Percentiles rank a stretch among this genome's conserved stretches.
These are phyloP conservation scores for Hybognathus amarus DNA, from an alignment of 2,797 vertebrate genomes.

Conservation along the genomic window DNA sequence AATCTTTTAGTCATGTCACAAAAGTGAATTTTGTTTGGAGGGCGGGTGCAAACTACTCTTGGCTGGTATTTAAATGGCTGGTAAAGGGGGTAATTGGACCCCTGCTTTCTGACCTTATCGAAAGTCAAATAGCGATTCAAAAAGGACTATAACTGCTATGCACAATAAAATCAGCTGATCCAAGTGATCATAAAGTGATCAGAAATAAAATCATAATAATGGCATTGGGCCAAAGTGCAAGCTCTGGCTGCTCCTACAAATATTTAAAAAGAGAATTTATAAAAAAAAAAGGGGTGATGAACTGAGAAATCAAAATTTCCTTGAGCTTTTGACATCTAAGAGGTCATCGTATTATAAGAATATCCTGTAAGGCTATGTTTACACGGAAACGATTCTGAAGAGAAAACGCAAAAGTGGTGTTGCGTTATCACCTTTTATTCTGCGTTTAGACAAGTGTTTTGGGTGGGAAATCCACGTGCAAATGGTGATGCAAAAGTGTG, in stretches of 20 bases:
- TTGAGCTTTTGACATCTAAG: too few relatives aligned
- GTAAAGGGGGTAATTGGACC: constrained; percentile 9
- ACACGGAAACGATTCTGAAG: too few relatives aligned
- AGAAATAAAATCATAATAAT: not conserved
- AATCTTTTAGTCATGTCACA: constrained; percentile 27
- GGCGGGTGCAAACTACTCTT: not conserved
- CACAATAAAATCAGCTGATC: not conserved
- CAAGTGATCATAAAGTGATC: not conserved
- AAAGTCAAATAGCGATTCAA: not conserved
- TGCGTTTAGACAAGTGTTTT: too few relatives aligned
- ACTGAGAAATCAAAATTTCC: too few relatives aligned
- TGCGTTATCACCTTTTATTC: too few relatives aligned
- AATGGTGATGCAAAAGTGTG: too few relatives aligned
- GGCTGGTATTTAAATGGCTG: constrained; percentile 9
- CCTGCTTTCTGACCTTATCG: constrained; percentile 15
- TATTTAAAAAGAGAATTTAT: not conserved
- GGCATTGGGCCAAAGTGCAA: not conserved
- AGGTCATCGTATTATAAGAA: too few relatives aligned
- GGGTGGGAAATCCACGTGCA: too few relatives aligned
- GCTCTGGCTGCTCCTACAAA: not conserved
- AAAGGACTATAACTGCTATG: not conserved
- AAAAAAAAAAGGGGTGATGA: too few relatives aligned
- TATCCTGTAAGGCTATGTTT: too few relatives aligned
- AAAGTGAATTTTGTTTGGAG: constrained; percentile 18
- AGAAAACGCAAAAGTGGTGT: too few relatives aligned